A percentile compares a stretch with the other conserved stretches of the same genome.
These are phyloP conservation scores for Chondrilla cf. caribensis DNA, from an alignment of 37 sponge, comb jelly and placozoan genomes.

Conservation along the genomic window DNA sequence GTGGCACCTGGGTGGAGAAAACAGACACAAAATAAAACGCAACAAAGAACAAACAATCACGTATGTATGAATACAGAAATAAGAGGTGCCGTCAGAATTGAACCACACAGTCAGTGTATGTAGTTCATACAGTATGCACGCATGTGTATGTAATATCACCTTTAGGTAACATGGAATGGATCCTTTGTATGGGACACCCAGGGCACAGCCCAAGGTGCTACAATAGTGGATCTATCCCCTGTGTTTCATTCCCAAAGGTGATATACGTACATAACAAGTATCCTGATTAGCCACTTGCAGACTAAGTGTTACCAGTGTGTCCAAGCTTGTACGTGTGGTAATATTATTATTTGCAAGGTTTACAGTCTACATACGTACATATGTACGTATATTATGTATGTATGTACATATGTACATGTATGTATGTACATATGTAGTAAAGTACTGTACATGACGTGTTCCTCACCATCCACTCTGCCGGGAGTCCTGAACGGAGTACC, in stretches of 20 bases:
- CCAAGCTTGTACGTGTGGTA: too few relatives aligned
- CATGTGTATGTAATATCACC: neutral
- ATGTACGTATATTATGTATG: neutral
- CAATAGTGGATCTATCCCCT: too few relatives aligned
- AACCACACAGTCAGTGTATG: neutral
- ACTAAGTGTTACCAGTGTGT: too few relatives aligned
- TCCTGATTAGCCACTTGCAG: too few relatives aligned
- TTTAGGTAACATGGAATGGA: too few relatives aligned
- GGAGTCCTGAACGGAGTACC: conserved; percentile 79
- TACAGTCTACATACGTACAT: neutral
- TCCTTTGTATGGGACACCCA: too few relatives aligned
- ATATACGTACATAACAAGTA: too few relatives aligned
- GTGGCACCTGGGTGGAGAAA: neutral
- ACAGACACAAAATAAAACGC: neutral
- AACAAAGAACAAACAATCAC: neutral
- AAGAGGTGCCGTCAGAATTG: too few relatives aligned
- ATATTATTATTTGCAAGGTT: too few relatives aligned
- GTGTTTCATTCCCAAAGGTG: too few relatives aligned
- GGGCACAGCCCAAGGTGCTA: neutral
- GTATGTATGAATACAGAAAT: neutral
- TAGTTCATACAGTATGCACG: neutral
- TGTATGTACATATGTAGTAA: too few relatives aligned
- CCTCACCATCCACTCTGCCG: conserved; percentile 14
- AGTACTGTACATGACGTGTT: neutral
- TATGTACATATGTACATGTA: neutral